Percentiles rank a stretch among this genome's conserved stretches.
phyloP scores from a whole-genome alignment of 2,888 invertebrate species.

The Colostygia pectinataria region DNA sequence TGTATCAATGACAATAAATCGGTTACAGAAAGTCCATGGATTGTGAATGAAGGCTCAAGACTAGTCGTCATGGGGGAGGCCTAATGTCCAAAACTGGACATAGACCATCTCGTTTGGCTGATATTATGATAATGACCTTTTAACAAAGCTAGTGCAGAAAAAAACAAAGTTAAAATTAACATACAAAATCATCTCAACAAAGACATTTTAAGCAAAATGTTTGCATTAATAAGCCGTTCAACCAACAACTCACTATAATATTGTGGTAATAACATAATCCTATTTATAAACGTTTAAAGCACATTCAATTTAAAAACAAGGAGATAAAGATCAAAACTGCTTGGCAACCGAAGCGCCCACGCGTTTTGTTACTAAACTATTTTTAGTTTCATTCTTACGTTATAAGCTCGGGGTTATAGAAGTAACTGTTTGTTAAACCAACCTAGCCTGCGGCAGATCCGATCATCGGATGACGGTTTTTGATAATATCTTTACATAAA shows the following conservation, averaged over 20 bases:
- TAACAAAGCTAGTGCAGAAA: too few relatives aligned
- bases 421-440: neutral
- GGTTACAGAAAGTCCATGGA: too few relatives aligned
- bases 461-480: too few relatives aligned
- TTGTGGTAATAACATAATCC: conserved; percentile 9
- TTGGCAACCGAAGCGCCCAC: conserved; percentile 6
- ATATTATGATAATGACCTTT: too few relatives aligned
- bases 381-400: conserved; percentile 7
- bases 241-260: conserved; percentile 15
- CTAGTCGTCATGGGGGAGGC: too few relatives aligned
- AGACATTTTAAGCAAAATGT: conserved; percentile 15
- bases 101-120: too few relatives aligned
- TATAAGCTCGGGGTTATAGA: neutral
- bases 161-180: too few relatives aligned
- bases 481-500: too few relatives aligned
- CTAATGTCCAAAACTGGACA: too few relatives aligned
- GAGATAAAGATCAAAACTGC: conserved; percentile 16
- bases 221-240: conserved; percentile 10
- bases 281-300: conserved; percentile 10
- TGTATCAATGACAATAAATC: too few relatives aligned
- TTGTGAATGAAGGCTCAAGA: too few relatives aligned
- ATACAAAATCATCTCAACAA: neutral
- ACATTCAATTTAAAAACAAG: conserved; percentile 12
- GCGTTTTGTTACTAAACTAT: neutral
- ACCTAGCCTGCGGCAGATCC: neutral